Conservation (phyloP, 92 coral and sea anemone species). For the Porites cylindrica region DNA sequence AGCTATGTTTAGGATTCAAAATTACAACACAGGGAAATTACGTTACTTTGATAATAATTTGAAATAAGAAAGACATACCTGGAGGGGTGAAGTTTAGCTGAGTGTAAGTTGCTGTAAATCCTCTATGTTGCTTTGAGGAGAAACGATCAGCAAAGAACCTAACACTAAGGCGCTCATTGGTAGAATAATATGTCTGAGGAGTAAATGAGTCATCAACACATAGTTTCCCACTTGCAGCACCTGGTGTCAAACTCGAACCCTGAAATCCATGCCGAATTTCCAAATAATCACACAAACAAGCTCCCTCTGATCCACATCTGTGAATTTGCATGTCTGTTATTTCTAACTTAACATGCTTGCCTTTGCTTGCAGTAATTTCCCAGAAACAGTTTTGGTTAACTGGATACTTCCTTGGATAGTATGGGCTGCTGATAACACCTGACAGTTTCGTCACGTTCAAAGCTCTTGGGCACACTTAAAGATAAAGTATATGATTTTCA, state of each 20-base stretch:
- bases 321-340: neutral
- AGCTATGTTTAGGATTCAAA: too few species aligned
- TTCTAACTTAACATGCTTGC: constrained; percentile 5
- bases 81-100: constrained; percentile 11
- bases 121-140: neutral
- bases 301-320: neutral
- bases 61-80: neutral
- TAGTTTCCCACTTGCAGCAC: neutral
- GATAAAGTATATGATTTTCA: too few species aligned
- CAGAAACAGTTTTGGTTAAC: neutral
- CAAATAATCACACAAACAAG: constrained; percentile 13
- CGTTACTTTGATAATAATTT: too few species aligned
- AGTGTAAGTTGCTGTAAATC: constrained; percentile 29
- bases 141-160: neutral
- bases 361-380: constrained; percentile 20
- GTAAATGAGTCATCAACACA: neutral
- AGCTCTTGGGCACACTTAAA: constrained; percentile 7
- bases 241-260: neutral
- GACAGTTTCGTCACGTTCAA: neutral
- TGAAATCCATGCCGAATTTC: constrained; percentile 8
- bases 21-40: too few species aligned
- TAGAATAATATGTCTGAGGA: neutral
- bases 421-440: constrained; percentile 28
- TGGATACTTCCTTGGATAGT: constrained; percentile 23
- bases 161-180: neutral